Evolutionary conservation across 2,113 vertebrate genomes (phyloP).

Genomic region (Neolamprologus sp.): DNA sequence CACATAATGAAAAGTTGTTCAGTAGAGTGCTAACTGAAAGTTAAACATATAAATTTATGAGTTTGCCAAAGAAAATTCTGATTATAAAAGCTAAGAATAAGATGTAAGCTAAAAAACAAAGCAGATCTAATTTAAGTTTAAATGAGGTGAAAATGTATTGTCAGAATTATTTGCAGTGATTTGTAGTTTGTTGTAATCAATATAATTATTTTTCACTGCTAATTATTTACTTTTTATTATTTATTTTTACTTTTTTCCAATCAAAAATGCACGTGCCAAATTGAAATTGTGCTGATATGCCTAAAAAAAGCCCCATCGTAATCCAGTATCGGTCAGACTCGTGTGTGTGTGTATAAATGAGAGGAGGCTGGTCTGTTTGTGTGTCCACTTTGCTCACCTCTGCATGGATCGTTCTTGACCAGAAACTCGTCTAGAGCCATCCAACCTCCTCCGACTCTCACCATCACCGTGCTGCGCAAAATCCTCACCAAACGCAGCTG

Average conservation of each 20-base stretch:
- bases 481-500: slow-evolving; percentile 97
- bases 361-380: not conserved
- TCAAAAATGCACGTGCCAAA: not conserved
- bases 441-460: slow-evolving; percentile 95
- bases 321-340: not conserved
- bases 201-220: not conserved
- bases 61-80: fast-evolving
- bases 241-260: not conserved
- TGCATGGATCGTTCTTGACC: slow-evolving; percentile 96
- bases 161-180: not conserved
- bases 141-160: not conserved
- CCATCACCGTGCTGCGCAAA: slow-evolving; percentile 97
- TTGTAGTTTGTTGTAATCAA: not conserved
- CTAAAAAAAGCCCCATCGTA: fast-evolving
- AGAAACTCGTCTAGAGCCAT: slow-evolving; percentile 98
- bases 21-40: not conserved
- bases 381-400: slow-evolving; percentile 76
- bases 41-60: fast-evolving
- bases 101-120: fast-evolving
- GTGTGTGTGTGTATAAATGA: not conserved
- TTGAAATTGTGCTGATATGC: not conserved
- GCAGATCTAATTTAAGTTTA: not conserved
- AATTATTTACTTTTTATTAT: not conserved
- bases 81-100: not conserved
- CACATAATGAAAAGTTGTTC: not conserved